Base-by-base conservation (phyloP, 1,140 invertebrate genomes). In the Aphelinus atriplicis region DNA sequence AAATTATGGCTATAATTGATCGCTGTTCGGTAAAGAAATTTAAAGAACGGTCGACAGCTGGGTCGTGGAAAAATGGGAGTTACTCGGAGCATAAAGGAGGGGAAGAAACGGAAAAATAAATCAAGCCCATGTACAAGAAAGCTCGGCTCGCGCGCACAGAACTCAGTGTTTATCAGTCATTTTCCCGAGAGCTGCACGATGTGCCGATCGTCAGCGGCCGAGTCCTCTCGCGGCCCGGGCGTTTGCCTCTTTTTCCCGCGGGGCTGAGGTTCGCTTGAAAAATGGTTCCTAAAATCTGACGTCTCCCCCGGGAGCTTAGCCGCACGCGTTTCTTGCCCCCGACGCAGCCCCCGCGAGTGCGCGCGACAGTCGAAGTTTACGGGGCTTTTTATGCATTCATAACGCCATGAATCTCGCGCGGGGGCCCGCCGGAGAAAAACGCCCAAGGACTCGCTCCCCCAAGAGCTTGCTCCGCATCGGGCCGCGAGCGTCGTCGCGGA, bases 341-440 rank as follows among this genome's bases (percentile, higher is more conserved):
- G 26, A 26, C 26, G 26, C 0, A 26, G 26, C 26, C 26, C 26
- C 26, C 48, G 42, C 4, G 43, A 45, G 66, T 26, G 65, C 56
- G 5, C 26, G 43, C 75, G 79, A 77, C 79, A 75, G 71, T 78
- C 78, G 66, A 78, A 82, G 77, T 84, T 81, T 79, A 76, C 79
- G 76, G 62, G 78, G 78, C 76, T 80, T 82, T 83, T 83, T 82
- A 84, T 81, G 78, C 82, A 84, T 84, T 84, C 82, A 83, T 84
- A 82, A 82, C 78, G 79, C 80, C 81, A 81, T 81, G 26, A 83
- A 75, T 48, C 61, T 71, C 56, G 60, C 10, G 58, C 26, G 6
- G 4, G 58, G 72, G 61, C 63, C 70, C 70, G 57, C 58, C 71
- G 57, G 78, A 69, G 74, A 79, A 70, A 72, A 72, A 65, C 76